Percentiles rank a stretch among this genome's conserved stretches.
Evolutionary conservation across 1,140 invertebrate genomes (phyloP).

Genomic region (Drosophila gunungcola): DNA sequence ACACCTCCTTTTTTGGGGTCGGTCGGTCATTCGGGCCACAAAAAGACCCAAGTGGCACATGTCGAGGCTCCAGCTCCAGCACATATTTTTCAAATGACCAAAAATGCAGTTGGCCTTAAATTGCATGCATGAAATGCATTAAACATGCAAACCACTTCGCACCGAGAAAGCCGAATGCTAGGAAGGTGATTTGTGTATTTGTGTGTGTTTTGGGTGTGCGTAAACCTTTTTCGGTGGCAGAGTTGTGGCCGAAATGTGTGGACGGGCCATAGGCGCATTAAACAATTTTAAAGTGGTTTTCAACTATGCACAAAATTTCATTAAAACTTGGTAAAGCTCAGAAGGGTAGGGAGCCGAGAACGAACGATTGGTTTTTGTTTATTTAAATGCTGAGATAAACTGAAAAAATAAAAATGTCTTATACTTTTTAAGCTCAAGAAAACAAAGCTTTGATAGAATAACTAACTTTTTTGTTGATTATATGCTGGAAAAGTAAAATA

Average conservation of each 20-base stretch:
- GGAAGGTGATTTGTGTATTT: slow-evolving; percentile 25
- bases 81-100: slow-evolving; percentile 68
- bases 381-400: too few relatives aligned
- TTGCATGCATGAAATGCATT: slow-evolving; percentile 75
- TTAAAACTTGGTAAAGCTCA: slow-evolving; percentile 35
- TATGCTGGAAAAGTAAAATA: too few relatives aligned
- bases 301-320: slow-evolving; percentile 58
- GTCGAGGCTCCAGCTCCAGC: slow-evolving; percentile 48
- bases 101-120: slow-evolving; percentile 73
- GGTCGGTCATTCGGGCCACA: slow-evolving; percentile 49
- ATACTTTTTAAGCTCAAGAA: too few relatives aligned
- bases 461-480: too few relatives aligned
- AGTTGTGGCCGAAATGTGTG: slow-evolving; percentile 6
- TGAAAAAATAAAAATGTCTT: too few relatives aligned
- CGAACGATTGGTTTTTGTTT: not conserved
- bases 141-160: slow-evolving; percentile 56
- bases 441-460: too few relatives aligned
- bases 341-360: not conserved
- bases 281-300: slow-evolving; percentile 58
- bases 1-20: not conserved
- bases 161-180: slow-evolving; percentile 4
- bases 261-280: slow-evolving; percentile 37
- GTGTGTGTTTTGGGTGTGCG: slow-evolving; percentile 19
- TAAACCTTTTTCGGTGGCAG: slow-evolving; percentile 2
- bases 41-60: slow-evolving; percentile 53